Evolutionary conservation across 2,888 invertebrate species (phyloP), one percentile per base, ranked within the genome.

Genomic region (Phragmatobia fuliginosa): DNA sequence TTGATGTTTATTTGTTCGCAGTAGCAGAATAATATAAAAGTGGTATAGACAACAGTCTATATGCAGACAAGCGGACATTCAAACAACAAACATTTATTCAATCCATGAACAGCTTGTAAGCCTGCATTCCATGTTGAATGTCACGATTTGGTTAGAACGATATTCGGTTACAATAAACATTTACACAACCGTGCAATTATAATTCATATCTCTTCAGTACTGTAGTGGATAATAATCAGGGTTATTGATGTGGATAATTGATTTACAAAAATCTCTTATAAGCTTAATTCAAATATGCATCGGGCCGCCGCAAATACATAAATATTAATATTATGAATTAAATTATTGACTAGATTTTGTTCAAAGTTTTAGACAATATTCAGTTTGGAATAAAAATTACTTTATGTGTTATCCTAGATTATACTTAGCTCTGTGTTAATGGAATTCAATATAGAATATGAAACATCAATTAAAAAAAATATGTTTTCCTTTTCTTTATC

Each of bases 31-130:
- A 8, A 52, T 14, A 52, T 52, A 11, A 52, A 2, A 25, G 14
- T n/a, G 10, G 25, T 25, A n/a, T 52, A 11, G 25, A 25, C 14
- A 52, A 52, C 8, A 52, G 56, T 56, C 1, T 67, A 38, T n/a
- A 36, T 28, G 21, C 62, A 67, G n/a, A 31, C 16, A 16, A 28
- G 14, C 2, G 56, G 28, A 56, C 56, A 28, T 52, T 16, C 52
- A 33, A 52, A 5, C 32, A 64, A 52, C 52, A 63, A 64, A 64
- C 36, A 64, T 52, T 45, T 63, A 49, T n/a, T 32, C 25, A 64
- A n/a, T 32, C 33, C 25, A 33, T 25, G n/a, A 10, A 52, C n/a
- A 21, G n/a, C n/a, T 32, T 52, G 36, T 64, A 64, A 64, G 64
- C 64, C 36, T 25, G 7, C 64, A 64, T 52, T n/a, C 8, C 52